A percentile compares a stretch with the other conserved stretches of the same genome.
These are phyloP conservation scores for Drosophila pullipes DNA, from an alignment of 2,888 invertebrate species.

Conservation along the genomic window DNA sequence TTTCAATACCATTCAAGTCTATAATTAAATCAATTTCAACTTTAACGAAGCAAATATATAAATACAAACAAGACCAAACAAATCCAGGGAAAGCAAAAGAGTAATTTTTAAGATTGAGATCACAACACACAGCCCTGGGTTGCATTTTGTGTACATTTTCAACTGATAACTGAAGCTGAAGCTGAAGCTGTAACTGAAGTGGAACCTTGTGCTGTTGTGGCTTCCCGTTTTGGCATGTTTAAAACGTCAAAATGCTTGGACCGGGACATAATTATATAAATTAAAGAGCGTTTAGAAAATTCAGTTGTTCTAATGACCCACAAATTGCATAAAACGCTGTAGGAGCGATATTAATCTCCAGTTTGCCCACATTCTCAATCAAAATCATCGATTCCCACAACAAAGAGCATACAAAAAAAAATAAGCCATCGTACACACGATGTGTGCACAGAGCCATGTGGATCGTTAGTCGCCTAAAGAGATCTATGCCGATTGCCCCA, in stretches of 20 bases:
- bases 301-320: constrained; percentile 73
- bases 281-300: constrained; percentile 66
- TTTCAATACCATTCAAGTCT: neutral
- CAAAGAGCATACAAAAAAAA: constrained; percentile 14
- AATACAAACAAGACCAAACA: neutral
- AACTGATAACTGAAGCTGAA: neutral
- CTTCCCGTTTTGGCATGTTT: constrained; percentile 33
- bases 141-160: constrained; percentile 22
- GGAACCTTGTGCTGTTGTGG: neutral
- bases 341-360: constrained; percentile 47
- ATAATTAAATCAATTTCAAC: neutral
- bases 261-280: constrained; percentile 65
- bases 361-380: constrained; percentile 52
- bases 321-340: constrained; percentile 45
- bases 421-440: neutral
- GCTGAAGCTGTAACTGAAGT: neutral
- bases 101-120: constrained; percentile 18
- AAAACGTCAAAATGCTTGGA: constrained; percentile 32
- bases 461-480: constrained; percentile 42
- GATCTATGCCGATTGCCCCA: constrained; percentile 55
- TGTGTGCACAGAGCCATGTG: constrained; percentile 26
- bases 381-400: constrained; percentile 38
- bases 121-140: constrained; percentile 33
- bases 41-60: neutral
- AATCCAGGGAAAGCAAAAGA: neutral